Evolutionary conservation across 2,113 vertebrate species (phyloP).

Genomic region (Platycercus adscitus): DNA sequence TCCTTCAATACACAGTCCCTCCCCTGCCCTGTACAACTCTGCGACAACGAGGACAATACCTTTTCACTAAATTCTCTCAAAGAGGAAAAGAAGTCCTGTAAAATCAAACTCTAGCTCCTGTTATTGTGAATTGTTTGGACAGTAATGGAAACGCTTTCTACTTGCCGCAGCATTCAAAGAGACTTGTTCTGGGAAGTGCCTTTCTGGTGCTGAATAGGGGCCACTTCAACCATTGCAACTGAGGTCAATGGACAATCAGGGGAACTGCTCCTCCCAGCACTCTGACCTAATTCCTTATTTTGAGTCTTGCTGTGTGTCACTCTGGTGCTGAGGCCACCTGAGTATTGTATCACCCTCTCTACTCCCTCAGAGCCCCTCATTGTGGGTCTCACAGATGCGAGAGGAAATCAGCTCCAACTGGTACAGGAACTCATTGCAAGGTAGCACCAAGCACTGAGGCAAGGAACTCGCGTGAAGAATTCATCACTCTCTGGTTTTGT

Average conservation of each 20-base stretch:
- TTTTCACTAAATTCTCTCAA: neutral
- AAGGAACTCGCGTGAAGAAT: neutral
- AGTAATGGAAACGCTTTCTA: neutral
- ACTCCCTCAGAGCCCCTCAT: neutral
- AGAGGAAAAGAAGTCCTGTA: neutral
- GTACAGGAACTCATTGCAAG: neutral
- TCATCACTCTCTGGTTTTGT: neutral
- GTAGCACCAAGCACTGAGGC: neutral
- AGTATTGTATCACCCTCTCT: neutral
- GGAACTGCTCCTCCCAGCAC: conserved; percentile 61
- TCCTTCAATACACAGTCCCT: neutral
- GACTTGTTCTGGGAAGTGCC: neutral
- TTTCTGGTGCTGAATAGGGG: neutral
- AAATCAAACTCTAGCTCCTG: neutral
- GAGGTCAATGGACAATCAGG: conserved; percentile 32
- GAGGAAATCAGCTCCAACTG: neutral
- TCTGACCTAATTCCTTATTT: neutral
- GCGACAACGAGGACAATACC: neutral
- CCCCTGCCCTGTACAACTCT: neutral
- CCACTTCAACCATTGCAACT: neutral
- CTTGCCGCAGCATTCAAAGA: neutral
- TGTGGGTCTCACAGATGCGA: neutral
- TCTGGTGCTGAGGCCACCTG: neutral
- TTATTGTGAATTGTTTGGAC: conserved; percentile 36
- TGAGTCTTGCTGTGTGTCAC: neutral